Evolutionary conservation across 2,113 vertebrate species (phyloP).

Genomic region (Asarcornis scutulata): DNA sequence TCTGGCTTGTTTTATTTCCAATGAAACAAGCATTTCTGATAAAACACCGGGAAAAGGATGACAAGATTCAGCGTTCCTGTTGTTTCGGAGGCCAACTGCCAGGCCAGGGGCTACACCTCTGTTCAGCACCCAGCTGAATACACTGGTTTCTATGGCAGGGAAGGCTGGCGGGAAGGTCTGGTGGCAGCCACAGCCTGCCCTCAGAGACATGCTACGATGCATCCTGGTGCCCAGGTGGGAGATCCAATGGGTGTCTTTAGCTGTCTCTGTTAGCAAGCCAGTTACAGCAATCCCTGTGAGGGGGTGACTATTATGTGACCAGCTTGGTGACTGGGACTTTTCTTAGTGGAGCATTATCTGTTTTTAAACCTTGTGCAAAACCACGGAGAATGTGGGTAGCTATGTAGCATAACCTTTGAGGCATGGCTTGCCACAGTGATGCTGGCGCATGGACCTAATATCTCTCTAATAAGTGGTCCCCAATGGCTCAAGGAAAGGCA

Average conservation of each 20-base stretch:
- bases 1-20: constrained; percentile 16
- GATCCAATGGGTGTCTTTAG: not conserved
- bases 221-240: not conserved
- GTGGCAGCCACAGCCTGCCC: not conserved
- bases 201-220: not conserved
- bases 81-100: not conserved
- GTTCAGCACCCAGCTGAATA: not conserved
- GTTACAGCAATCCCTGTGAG: not conserved
- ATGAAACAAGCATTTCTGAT: not conserved
- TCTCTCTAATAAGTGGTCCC: not conserved
- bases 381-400: not conserved
- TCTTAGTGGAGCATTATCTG: not conserved
- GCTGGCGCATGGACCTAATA: not conserved
- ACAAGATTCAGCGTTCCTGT: not conserved
- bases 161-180: not conserved
- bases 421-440: not conserved
- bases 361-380: not conserved
- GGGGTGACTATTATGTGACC: not conserved
- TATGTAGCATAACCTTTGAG: rapidly evolving
- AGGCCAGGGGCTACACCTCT: not conserved
- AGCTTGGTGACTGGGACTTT: not conserved
- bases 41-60: not conserved
- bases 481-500: not conserved
- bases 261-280: not conserved
- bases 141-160: not conserved